These are phyloP conservation scores for Seriola rivoliana DNA, from an alignment of 2,113 vertebrate genomes.

Conservation along the genomic window DNA sequence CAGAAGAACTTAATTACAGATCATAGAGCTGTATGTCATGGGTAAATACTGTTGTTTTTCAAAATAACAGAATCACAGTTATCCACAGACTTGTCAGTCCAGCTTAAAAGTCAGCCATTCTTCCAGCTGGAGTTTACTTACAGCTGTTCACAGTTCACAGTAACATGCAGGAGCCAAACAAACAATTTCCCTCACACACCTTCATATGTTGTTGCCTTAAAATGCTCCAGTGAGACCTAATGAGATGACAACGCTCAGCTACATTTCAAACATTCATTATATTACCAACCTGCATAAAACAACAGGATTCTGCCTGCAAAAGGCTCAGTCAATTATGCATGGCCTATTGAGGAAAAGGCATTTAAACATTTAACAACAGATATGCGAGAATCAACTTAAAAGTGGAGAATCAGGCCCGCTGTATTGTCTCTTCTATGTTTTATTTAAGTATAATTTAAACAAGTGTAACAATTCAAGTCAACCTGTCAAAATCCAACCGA, in stretches of 20 bases:
- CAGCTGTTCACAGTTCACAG: not conserved
- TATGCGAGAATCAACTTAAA: slow-evolving; percentile 30
- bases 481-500: not conserved
- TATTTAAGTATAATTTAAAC: slow-evolving; percentile 38
- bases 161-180: not conserved
- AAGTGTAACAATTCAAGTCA: not conserved
- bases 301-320: slow-evolving; percentile 23
- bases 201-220: not conserved
- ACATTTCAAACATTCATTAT: slow-evolving; percentile 30
- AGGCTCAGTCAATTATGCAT: slow-evolving; percentile 35
- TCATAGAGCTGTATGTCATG: not conserved
- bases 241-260: not conserved
- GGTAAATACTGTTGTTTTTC: not conserved
- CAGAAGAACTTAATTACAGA: not conserved
- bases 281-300: slow-evolving; percentile 22
- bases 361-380: slow-evolving; percentile 61
- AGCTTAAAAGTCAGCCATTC: not conserved
- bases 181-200: not conserved
- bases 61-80: not conserved
- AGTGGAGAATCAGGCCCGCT: slow-evolving; percentile 15
- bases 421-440: slow-evolving; percentile 14
- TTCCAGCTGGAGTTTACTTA: not conserved
- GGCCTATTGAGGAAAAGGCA: not conserved
- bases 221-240: not conserved
- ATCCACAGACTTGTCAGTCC: not conserved